These are phyloP conservation scores for Globia sparganii DNA, from an alignment of 2,888 invertebrate genomes.

Conservation along the genomic window DNA sequence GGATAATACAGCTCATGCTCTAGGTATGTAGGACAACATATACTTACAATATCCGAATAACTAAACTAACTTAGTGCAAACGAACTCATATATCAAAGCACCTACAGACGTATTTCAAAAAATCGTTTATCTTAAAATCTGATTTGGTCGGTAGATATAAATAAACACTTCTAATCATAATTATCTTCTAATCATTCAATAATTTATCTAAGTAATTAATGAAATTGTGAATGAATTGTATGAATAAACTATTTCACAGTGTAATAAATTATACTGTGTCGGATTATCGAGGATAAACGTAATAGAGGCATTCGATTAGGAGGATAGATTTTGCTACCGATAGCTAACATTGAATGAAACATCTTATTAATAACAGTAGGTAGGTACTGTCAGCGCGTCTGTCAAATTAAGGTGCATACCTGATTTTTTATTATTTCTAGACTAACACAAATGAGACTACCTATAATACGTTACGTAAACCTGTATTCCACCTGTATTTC, in stretches of 20 bases:
- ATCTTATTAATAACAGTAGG: too few species aligned
- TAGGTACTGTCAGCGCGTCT: background rate
- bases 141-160: background rate
- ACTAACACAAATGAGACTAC: too few species aligned
- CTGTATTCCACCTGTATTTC: too few species aligned
- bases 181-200: too few species aligned
- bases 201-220: background rate
- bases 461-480: too few species aligned
- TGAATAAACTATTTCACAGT: background rate
- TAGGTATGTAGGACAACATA: background rate
- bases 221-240: background rate
- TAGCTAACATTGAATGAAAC: constrained; percentile 11
- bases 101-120: background rate
- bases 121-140: background rate
- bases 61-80: background rate
- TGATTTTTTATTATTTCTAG: too few species aligned
- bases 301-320: background rate
- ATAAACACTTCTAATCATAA: too few species aligned
- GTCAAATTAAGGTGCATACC: background rate
- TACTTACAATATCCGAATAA: constrained; percentile 5
- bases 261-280: background rate
- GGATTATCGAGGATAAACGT: constrained; percentile 1
- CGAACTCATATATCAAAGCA: background rate
- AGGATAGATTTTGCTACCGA: background rate
- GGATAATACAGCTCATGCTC: constrained; percentile 1